Conservation (phyloP, 2,888 invertebrate genomes). For the Hyposoter dolosus region DNA sequence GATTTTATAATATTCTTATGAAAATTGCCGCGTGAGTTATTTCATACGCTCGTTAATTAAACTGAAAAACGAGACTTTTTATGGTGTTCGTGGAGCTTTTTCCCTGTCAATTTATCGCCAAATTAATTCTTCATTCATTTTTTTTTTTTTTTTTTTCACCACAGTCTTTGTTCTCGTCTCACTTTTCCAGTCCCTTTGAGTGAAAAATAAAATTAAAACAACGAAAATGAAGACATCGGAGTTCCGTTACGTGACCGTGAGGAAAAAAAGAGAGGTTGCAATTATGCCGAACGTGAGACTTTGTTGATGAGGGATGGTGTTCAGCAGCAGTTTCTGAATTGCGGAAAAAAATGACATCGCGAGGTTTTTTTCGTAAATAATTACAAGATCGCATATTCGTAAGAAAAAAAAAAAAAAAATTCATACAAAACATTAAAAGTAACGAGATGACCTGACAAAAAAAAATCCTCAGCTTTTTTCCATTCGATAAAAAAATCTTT, state of each 20-base stretch:
- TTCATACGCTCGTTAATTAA: background rate
- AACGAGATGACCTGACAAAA: background rate
- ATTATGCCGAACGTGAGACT: slow-evolving; percentile 57
- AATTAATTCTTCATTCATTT: slow-evolving; percentile 5
- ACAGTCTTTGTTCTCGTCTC: slow-evolving; percentile 33
- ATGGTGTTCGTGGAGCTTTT: background rate
- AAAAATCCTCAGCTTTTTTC: background rate
- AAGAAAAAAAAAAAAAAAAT: slow-evolving; percentile 7
- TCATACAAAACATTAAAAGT: background rate
- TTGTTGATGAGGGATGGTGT: slow-evolving; percentile 51
- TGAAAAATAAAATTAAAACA: slow-evolving; percentile 29
- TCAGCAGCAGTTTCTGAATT: background rate
- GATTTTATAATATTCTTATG: background rate
- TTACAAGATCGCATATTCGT: slow-evolving; percentile 49
- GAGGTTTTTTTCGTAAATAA: slow-evolving; percentile 24
- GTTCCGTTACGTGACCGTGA: slow-evolving; percentile 54
- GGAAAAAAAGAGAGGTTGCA: slow-evolving; percentile 45
- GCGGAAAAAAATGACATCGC: slow-evolving; percentile 9
- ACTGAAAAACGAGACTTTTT: background rate
- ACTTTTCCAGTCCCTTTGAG: slow-evolving; percentile 23
- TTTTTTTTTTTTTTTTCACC: slow-evolving; percentile 12
- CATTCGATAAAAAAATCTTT: background rate
- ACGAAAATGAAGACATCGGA: slow-evolving; percentile 37
- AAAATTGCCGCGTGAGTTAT: background rate
- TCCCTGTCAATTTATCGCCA: background rate